phyloP scores from a whole-genome alignment of 2,888 invertebrate species.

The Acrobasis repandana region DNA sequence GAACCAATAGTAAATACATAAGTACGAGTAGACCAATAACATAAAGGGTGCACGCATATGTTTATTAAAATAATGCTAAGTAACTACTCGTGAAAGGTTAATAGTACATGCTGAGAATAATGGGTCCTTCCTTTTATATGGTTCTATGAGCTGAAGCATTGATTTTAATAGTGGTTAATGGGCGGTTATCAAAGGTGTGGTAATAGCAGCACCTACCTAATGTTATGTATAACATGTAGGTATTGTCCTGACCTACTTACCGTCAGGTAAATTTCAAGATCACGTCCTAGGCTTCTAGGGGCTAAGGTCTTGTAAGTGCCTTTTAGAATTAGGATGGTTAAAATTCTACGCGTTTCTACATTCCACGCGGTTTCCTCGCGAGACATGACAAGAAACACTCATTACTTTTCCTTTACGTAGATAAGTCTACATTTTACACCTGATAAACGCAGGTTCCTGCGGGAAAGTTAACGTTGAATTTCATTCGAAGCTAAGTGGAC shows the following conservation, averaged over 20 bases:
- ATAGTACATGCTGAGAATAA: slow-evolving; percentile 22
- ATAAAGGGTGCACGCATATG: not conserved
- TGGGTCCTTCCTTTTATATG: slow-evolving; percentile 23
- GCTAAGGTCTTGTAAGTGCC: not conserved
- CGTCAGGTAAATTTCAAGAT: slow-evolving; percentile 12
- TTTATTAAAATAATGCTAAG: slow-evolving; percentile 13
- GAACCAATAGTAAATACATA: not conserved
- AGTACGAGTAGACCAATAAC: not conserved
- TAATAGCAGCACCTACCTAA: not conserved
- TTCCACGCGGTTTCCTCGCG: too few species aligned
- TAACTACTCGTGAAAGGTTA: slow-evolving; percentile 26
- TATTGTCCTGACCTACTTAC: slow-evolving; percentile 9
- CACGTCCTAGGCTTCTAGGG: slow-evolving; percentile 16
- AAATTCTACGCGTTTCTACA: not conserved
- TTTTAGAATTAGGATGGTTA: slow-evolving; percentile 5
- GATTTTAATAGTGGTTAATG: slow-evolving; percentile 27
- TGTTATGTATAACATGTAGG: slow-evolving; percentile 2
- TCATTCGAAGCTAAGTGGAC: too few species aligned
- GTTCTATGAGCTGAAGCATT: slow-evolving; percentile 22
- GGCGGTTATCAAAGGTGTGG: slow-evolving; percentile 1
- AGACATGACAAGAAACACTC: too few species aligned
- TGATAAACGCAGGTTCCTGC: too few species aligned
- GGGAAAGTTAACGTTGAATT: too few species aligned
- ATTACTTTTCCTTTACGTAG: too few species aligned
- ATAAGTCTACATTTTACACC: too few species aligned